Percentiles rank a stretch among this genome's conserved stretches.
Conservation (phyloP, 2,797 vertebrate genomes). For the Trichosurus vulpecula region DNA sequence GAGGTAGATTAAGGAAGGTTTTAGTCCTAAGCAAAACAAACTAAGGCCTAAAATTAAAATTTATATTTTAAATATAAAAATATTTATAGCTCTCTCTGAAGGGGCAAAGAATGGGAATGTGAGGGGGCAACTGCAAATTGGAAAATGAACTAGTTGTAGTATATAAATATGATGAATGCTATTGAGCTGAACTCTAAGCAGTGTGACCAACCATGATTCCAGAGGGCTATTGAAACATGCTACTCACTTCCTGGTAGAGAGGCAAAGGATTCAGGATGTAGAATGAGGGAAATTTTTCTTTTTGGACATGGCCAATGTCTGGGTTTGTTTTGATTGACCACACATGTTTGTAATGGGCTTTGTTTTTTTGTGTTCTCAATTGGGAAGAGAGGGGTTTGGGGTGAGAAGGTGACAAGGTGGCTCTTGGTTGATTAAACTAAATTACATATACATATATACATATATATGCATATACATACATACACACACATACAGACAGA, state of each 20-base stretch:
- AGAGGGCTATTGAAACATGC: not conserved
- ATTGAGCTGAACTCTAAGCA: not conserved
- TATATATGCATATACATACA: not conserved
- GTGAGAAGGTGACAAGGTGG: not conserved
- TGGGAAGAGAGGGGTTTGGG: not conserved
- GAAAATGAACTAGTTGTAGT: not conserved
- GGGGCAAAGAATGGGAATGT: not conserved
- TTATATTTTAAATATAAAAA: too few species aligned
- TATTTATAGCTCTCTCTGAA: not conserved
- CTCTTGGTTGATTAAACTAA: not conserved
- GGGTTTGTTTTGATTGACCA: not conserved
- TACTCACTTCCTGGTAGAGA: not conserved
- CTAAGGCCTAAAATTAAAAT: too few species aligned
- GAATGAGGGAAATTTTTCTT: not conserved
- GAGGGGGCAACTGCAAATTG: not conserved
- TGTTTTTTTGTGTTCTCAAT: not conserved
- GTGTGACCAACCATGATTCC: not conserved
- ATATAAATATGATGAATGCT: not conserved
- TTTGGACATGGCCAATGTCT: not conserved
- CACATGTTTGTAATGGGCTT: not conserved
- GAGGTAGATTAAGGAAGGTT: not conserved
- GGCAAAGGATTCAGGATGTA: not conserved
- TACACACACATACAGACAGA: too few species aligned
- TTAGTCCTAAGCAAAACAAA: not conserved
- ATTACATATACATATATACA: not conserved